phyloP scores from a whole-genome alignment of 2,888 invertebrate species.

The Drosophila yooni region DNA sequence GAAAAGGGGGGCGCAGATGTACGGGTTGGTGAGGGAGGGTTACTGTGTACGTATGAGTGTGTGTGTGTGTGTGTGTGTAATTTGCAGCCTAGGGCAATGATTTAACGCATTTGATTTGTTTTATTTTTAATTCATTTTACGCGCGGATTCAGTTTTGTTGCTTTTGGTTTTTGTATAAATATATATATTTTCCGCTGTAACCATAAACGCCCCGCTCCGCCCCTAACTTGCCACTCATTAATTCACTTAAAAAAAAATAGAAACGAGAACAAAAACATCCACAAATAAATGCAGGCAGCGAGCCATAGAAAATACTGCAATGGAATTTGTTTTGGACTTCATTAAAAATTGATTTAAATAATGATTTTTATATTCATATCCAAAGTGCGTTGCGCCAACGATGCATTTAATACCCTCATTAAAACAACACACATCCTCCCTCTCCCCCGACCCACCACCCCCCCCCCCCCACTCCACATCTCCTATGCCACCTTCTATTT shows the following conservation, averaged over 20 bases:
- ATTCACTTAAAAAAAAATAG: slow-evolving; percentile 24
- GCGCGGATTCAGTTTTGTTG: slow-evolving; percentile 68
- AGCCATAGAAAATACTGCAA: slow-evolving; percentile 41
- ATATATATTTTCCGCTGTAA: background rate
- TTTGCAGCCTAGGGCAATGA: slow-evolving; percentile 43
- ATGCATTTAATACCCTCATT: slow-evolving; percentile 16
- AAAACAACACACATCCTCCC: background rate
- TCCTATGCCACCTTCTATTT: background rate
- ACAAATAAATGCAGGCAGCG: slow-evolving; percentile 39
- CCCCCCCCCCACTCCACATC: too few species aligned
- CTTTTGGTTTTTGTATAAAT: slow-evolving; percentile 54
- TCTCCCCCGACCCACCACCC: background rate
- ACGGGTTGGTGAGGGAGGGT: background rate
- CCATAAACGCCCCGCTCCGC: background rate
- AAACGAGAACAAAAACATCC: slow-evolving; percentile 26
- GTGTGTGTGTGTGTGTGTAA: slow-evolving; percentile 1
- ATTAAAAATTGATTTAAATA: slow-evolving; percentile 78
- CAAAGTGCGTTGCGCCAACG: slow-evolving; percentile 48
- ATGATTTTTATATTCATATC: slow-evolving; percentile 39
- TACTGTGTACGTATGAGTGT: background rate
- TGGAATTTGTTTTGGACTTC: slow-evolving; percentile 76
- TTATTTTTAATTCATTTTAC: slow-evolving; percentile 61
- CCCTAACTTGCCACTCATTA: slow-evolving; percentile 43
- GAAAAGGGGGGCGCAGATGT: background rate
- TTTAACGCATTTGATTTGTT: slow-evolving; percentile 66